Percentiles rank a stretch among this genome's conserved stretches.
These are phyloP conservation scores for Pantherophis alleghaniensis DNA, from an alignment of 2,797 vertebrate species.

Conservation along the genomic window DNA sequence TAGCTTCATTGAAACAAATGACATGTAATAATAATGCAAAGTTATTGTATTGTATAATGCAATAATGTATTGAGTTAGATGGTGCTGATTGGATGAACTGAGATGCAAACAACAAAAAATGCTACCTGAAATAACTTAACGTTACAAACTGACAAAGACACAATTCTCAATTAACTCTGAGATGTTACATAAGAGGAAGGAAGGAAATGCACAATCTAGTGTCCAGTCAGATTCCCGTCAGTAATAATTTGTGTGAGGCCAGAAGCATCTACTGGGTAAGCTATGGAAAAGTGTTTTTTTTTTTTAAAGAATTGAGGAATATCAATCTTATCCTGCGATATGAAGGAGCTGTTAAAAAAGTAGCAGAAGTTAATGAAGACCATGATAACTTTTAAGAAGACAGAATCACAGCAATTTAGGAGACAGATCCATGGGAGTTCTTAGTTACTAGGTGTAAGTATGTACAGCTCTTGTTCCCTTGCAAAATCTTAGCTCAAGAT, in stretches of 20 bases:
- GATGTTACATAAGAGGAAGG: slow-evolving; percentile 6
- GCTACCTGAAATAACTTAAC: neutral
- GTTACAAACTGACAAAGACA: neutral
- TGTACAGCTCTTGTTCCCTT: neutral
- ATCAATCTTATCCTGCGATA: neutral
- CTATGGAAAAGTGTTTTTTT: neutral
- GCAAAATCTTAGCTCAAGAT: neutral
- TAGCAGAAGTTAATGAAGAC: neutral
- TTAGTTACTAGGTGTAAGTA: neutral
- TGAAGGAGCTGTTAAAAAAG: neutral
- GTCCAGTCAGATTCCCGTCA: neutral
- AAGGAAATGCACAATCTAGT: neutral
- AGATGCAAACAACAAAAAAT: neutral
- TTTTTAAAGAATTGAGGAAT: neutral
- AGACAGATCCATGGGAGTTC: neutral
- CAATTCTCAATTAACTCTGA: neutral
- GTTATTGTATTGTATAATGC: too few species aligned
- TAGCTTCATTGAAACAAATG: neutral
- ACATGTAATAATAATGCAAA: neutral
- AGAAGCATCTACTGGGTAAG: neutral
- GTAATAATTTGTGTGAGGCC: neutral
- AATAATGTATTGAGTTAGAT: neutral
- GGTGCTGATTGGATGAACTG: neutral
- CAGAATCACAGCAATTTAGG: neutral
- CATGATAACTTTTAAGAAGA: neutral